Evolutionary conservation across 2,888 invertebrate genomes (phyloP).

Genomic region (Gnatocerus cornutus): DNA sequence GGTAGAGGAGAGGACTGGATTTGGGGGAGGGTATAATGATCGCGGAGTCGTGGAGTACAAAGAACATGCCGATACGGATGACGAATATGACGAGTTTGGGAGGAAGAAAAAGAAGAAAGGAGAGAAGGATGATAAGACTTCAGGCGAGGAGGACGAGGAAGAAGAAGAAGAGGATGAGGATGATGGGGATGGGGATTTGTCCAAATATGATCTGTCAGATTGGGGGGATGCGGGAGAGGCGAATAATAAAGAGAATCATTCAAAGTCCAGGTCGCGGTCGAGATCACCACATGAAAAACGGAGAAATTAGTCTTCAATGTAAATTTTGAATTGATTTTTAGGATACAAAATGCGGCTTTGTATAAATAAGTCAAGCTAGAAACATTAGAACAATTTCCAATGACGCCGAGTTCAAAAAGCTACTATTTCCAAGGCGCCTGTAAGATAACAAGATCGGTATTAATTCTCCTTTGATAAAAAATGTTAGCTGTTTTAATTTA

Average conservation of each 20-base stretch:
- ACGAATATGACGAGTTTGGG: slow-evolving; percentile 93
- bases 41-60: slow-evolving; percentile 97
- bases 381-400: neutral
- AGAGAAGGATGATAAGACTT: slow-evolving; percentile 66
- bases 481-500: neutral
- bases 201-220: slow-evolving; percentile 75
- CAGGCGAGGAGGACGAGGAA: slow-evolving; percentile 72
- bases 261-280: slow-evolving; percentile 60
- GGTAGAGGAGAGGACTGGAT: slow-evolving; percentile 85
- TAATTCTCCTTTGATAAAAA: neutral
- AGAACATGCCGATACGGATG: slow-evolving; percentile 87
- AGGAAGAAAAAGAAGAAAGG: slow-evolving; percentile 65
- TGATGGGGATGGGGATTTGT: slow-evolving; percentile 74
- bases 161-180: slow-evolving; percentile 74
- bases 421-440: neutral
- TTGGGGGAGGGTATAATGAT: slow-evolving; percentile 96
- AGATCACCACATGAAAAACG: slow-evolving; percentile 44
- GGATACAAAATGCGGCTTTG: slow-evolving; percentile 31
- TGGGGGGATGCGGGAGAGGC: slow-evolving; percentile 70
- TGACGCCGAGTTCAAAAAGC: neutral
- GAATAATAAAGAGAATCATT: slow-evolving; percentile 54
- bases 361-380: slow-evolving; percentile 27
- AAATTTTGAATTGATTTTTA: slow-evolving; percentile 9
- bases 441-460: neutral
- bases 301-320: slow-evolving; percentile 16